These are phyloP conservation scores for Delichon dasypus DNA, from an alignment of 2,797 vertebrate species.

Conservation along the genomic window DNA sequence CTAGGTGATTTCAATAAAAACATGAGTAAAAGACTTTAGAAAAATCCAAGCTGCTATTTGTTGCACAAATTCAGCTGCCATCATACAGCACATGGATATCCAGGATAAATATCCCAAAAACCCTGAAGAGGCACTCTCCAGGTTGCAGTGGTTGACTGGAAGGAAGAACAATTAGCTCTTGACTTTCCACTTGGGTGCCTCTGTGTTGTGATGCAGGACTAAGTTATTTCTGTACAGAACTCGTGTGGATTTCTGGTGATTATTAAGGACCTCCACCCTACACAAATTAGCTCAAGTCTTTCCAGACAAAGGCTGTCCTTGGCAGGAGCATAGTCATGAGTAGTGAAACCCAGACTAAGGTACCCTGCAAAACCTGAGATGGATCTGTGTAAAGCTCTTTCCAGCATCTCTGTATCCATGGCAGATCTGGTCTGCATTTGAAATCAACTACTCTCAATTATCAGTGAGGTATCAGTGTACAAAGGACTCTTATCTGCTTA, in stretches of 20 bases:
- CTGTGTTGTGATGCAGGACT: background rate
- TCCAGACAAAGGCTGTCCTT: background rate
- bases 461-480: background rate
- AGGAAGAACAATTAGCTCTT: background rate
- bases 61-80: background rate
- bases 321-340: background rate
- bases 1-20: background rate
- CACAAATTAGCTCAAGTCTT: background rate
- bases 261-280: background rate
- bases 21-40: background rate
- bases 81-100: background rate
- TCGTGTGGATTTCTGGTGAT: background rate
- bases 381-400: background rate
- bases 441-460: background rate
- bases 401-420: background rate
- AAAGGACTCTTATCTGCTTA: background rate
- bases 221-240: background rate
- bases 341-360: background rate
- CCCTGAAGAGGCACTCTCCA: background rate
- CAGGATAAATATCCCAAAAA: background rate
- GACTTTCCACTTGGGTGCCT: background rate
- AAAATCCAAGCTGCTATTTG: background rate
- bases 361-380: background rate
- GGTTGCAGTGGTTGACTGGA: background rate
- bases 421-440: background rate